Base-by-base conservation (phyloP, 2,113 vertebrate species). In the Pelmatolapia mariae region DNA sequence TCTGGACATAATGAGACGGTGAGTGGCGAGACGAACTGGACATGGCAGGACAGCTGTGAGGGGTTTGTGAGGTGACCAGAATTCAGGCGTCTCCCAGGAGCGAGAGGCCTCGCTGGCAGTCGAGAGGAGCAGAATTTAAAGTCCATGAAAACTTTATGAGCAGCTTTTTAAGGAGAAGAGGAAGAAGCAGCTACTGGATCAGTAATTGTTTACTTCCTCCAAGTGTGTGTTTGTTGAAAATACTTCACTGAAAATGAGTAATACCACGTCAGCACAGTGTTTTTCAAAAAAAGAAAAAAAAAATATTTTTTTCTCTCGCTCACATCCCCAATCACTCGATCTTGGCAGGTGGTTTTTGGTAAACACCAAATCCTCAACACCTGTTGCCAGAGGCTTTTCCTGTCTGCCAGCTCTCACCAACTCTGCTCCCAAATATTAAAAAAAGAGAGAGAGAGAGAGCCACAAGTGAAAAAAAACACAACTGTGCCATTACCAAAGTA, bases 341-440 rank as follows among this genome's bases (percentile, higher is more conserved):
- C 80, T 87, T 94, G 93, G 93, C 94, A 93, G 95, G 93, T 96
- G 93, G 57, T 80, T 80, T 89, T 92, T 93, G 91, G 95, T 94
- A 92, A 95, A 95, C 95, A 94, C 92, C 95, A 96, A 96, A 96
- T 95, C 86, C 86, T 90, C 89, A 89, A 73, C 96, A 96, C 96
- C 96, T 97, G 96, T 94, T 96, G 91, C 89, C 92, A 95, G 87
- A 92, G 45, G 84, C 86, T 84, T 90, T 94, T 95, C 59, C 91
- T 89, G 56, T 91, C 80, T 95, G 91, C 92, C 94, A 95, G 86
- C 85, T 90, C 59, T 89, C 54, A 89, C 94, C 94, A 94, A 91
- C 93, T 88, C 91, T 90, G 85, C 90, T 90, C 86, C 84, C 96
- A 6, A 13, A 40, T 10, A 38, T 26, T 4, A 12, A 87, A 24